phyloP scores from a whole-genome alignment of 2,797 vertebrate genomes.

The Catostomus latipinnis region DNA sequence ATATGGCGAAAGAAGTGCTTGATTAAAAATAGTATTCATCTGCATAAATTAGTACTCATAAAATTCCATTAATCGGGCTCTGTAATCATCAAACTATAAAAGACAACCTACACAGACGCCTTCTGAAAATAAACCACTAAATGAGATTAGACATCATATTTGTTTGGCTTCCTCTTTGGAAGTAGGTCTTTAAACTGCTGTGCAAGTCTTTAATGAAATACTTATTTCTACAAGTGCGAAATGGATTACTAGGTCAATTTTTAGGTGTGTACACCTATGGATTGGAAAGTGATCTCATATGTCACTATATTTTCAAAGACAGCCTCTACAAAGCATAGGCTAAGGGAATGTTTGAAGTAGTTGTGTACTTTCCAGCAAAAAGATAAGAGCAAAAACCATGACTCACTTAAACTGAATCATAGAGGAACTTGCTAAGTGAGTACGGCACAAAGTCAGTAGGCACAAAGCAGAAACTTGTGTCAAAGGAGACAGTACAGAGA shows the following conservation, averaged over 20 bases:
- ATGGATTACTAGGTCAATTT: slow-evolving; percentile 22
- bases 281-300: slow-evolving; percentile 1
- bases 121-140: background rate
- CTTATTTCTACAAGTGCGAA: background rate
- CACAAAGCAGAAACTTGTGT: background rate
- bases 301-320: slow-evolving; percentile 20
- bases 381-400: background rate
- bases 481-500: background rate
- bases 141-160: background rate
- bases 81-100: slow-evolving; percentile 2
- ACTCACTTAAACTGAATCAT: background rate
- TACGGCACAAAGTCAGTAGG: background rate
- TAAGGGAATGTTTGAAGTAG: background rate
- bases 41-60: background rate
- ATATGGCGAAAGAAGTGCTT: background rate
- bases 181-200: background rate
- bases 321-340: slow-evolving; percentile 3
- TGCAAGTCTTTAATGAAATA: background rate
- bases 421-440: background rate
- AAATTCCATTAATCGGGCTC: background rate
- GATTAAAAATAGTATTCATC: background rate
- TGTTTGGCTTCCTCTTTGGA: slow-evolving; percentile 1
- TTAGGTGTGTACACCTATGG: background rate
- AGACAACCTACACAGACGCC: background rate
- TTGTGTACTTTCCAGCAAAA: background rate